These are phyloP conservation scores for Channa striata DNA, from an alignment of 2,797 vertebrate genomes.

Conservation along the genomic window DNA sequence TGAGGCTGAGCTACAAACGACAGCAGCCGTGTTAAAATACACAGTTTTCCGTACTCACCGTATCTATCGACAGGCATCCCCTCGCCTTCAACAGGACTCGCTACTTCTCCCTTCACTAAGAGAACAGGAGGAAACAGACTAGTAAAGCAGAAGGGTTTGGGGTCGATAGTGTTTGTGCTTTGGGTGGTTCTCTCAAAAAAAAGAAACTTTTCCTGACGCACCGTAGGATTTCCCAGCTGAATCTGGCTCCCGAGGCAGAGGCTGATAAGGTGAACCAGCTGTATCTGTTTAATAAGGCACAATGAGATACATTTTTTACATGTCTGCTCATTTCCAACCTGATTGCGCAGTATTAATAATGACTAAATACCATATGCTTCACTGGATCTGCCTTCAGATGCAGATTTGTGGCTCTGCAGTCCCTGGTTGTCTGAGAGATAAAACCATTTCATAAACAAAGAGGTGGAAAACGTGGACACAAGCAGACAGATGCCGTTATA, in stretches of 20 bases:
- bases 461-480: background rate
- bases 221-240: slow-evolving; percentile 65
- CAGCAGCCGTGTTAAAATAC: background rate
- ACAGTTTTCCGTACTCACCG: slow-evolving; percentile 29
- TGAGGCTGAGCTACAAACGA: background rate
- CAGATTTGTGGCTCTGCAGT: slow-evolving; percentile 60
- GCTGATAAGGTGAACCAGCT: slow-evolving; percentile 59
- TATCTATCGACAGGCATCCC: slow-evolving; percentile 56
- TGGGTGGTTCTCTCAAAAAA: background rate
- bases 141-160: background rate
- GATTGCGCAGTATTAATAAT: background rate
- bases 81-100: slow-evolving; percentile 40
- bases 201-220: slow-evolving; percentile 19
- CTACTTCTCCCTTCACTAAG: slow-evolving; percentile 64
- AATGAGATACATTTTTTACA: background rate
- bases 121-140: background rate
- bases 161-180: background rate
- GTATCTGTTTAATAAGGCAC: slow-evolving; percentile 39
- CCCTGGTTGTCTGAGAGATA: slow-evolving; percentile 47
- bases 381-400: slow-evolving; percentile 59
- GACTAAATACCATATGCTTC: slow-evolving; percentile 37
- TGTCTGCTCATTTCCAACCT: background rate
- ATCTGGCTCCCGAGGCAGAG: slow-evolving; percentile 54
- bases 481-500: background rate
- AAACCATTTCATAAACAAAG: background rate